Percentiles rank a stretch among this genome's conserved stretches.
Conservation (phyloP, 2,113 vertebrate species). For the Pollimyrus isidori region DNA sequence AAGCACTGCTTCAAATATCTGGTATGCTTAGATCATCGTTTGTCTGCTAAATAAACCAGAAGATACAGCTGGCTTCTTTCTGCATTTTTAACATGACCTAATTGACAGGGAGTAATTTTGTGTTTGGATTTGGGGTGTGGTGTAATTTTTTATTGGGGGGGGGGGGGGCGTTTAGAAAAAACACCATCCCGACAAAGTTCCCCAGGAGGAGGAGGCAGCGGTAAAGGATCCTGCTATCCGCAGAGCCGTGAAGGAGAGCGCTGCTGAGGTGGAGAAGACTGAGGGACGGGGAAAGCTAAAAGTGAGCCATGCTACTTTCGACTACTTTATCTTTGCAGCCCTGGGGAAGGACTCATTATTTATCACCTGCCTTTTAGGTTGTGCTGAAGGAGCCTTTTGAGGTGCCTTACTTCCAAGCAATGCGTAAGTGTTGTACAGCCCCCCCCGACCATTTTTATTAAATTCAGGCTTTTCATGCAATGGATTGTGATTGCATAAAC, state of each 20-base stretch:
- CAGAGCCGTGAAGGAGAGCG: conserved; percentile 45
- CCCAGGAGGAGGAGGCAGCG: conserved; percentile 45
- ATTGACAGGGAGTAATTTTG: neutral
- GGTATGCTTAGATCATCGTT: conserved; percentile 33
- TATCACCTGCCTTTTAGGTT: conserved; percentile 40
- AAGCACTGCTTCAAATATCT: conserved; percentile 62
- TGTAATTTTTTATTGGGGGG: neutral
- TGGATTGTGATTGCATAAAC: neutral
- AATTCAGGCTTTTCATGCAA: neutral
- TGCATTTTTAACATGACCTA: neutral
- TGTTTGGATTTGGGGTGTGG: neutral
- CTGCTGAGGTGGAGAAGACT: conserved; percentile 46
- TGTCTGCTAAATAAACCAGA: neutral
- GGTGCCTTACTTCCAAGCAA: conserved; percentile 49
- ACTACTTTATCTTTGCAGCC: neutral
- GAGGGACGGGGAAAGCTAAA: conserved; percentile 59
- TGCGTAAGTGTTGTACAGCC: conserved; percentile 42
- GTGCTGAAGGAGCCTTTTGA: conserved; percentile 59
- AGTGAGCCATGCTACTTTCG: conserved; percentile 33
- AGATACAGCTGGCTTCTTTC: neutral
- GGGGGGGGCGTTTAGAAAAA: conserved; percentile 43
- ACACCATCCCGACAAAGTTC: conserved; percentile 43
- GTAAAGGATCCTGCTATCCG: conserved; percentile 48
- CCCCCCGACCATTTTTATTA: neutral
- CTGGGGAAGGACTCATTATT: neutral